Base-by-base conservation (phyloP, 2,888 invertebrate species). In the Zootermopsis nevadensis region DNA sequence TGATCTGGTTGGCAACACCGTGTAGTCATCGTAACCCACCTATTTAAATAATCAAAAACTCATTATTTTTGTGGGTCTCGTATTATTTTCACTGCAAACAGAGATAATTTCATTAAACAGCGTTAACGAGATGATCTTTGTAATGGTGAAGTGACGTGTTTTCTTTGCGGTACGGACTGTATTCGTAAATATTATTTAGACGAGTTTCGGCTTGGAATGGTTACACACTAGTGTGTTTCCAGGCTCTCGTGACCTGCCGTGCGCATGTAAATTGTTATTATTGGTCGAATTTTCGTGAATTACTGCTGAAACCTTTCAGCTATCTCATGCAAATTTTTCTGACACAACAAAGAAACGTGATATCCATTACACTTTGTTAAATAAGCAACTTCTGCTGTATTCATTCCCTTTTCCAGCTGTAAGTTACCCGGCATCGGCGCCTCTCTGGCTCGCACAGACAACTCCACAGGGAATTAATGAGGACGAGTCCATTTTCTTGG, bases 401-500 rank as follows among this genome's bases (percentile, higher is more conserved):
- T n/a, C 38, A 38, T 38, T 74, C 33, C 38, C 38, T 10, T 10
- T 33, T 33, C 31, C 31, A 35, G 2, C 19, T 8, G n/a, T 10
- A 31, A n/a, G 2, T 8, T 19, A 22, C 38, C 74, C 74, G 35
- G 74, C 35, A 15, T 74, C 35, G 74, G 74, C 74, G 74, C 74
- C 74, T 38, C 24, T 38, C n/a, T 74, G 74, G 38, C 74, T 74
- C 74, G n/a, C 38, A n/a, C 8, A 74, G 35, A 74, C 38, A n/a
- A 38, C 74, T n/a, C 74, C 38, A 38, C 74, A 38, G 74, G 74
- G 74, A 74, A 74, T 74, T 74, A 74, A 74, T 74, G 74, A 74
- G 74, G 74, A n/a, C 12, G 74, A 74, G 74, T 74, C 74, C 74
- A 74, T 74, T 74, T 74, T 74, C 38, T 38, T 74, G 24, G 74